These are phyloP conservation scores for Aythya baeri DNA, from an alignment of 2,113 vertebrate genomes.

Conservation along the genomic window DNA sequence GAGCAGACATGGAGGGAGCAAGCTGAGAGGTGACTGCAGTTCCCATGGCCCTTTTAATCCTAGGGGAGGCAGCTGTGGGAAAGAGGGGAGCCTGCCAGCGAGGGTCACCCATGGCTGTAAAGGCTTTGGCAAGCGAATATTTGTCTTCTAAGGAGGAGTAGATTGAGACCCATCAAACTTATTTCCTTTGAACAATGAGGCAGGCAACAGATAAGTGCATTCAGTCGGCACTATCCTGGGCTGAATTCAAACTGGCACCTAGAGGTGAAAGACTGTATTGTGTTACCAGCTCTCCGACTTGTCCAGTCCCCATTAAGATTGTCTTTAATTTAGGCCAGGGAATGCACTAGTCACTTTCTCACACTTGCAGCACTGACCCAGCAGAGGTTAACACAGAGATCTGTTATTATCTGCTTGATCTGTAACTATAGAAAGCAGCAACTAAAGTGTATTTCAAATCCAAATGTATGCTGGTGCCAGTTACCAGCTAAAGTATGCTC, in stretches of 20 bases:
- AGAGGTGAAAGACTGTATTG: neutral
- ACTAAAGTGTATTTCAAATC: neutral
- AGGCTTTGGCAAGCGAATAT: neutral
- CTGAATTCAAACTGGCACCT: neutral
- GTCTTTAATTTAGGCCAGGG: neutral
- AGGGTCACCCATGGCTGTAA: neutral
- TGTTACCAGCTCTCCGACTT: neutral
- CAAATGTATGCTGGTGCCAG: neutral
- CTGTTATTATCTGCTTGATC: neutral
- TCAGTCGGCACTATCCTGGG: neutral
- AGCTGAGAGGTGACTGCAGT: neutral
- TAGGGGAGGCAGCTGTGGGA: neutral
- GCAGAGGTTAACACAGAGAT: neutral
- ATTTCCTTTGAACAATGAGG: neutral
- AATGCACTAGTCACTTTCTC: constrained; percentile 38
- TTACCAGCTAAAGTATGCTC: neutral
- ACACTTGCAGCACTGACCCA: constrained; percentile 6
- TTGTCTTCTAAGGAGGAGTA: neutral
- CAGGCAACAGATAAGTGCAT: neutral
- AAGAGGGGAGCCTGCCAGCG: constrained; percentile 4
- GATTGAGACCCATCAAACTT: neutral
- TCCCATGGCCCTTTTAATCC: constrained; percentile 35
- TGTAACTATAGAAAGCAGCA: constrained; percentile 31
- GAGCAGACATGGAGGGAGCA: neutral
- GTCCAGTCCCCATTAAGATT: neutral